Evolutionary conservation across 2,113 vertebrate species (phyloP), one percentile per base, ranked within the genome.

Genomic region (Paradoxurus hermaphroditus): DNA sequence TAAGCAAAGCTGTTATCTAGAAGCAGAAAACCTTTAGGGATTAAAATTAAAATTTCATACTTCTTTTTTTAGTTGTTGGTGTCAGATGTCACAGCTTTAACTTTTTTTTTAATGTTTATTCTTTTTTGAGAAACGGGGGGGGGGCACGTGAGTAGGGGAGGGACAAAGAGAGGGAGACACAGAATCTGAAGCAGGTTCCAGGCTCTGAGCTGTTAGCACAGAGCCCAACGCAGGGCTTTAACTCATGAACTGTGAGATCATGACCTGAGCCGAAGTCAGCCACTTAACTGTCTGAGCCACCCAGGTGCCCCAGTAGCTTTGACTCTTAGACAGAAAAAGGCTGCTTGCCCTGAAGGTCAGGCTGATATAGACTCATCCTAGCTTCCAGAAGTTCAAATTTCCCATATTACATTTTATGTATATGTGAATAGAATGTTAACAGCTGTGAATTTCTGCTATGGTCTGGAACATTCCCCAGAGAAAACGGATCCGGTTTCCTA

Each of bases 1-100:
- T 5, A 77, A 82, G 25, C 21, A 91, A 91, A 86, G 34, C 31
- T 82, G 16, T n/a, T 73, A 78, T 39, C 7, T 34, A 96, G 46
- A 31, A 91, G 31, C 29, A 56, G 59, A 25, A 88, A 95, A 73
- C 11, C 39, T 83, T 62, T 41, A 89, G 23, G 25, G 53, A 95
- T 83, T 91, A 97, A 86, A 62, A 95, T 83, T 91, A 97, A 86
- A 62, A 83, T 67, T 92, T 90, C 75, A 92, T 59, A 70, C 9
- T 77, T 86, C 59, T 79, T 78, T 44, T 77, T 44, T 14, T 2
- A 8, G 39, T 91, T 85, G 67, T 92, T 19, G 4, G 68, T 90
- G 62, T 73, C 84, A 94, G 67, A 89, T 89, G 78, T 84, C 70
- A 73, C 18, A 83, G 53, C 53, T 96, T 87, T 90, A 87, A 94